Conservation (phyloP, 2,888 invertebrate species). For the Mesodorylaimus sp. region DNA sequence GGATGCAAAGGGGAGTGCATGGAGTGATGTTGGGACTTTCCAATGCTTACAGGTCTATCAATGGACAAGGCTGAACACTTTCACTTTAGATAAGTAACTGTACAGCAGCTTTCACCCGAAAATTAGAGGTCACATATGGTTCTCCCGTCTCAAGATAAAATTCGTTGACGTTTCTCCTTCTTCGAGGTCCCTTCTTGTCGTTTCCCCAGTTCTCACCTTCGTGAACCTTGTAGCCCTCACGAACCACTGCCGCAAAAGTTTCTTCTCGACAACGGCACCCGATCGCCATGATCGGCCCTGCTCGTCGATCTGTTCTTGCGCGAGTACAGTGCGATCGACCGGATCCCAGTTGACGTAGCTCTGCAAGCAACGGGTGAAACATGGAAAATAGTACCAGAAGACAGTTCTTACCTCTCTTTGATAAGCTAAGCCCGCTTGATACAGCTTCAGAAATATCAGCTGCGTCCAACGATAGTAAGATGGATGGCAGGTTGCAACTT, state of each 20-base stretch:
- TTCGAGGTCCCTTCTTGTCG: too few relatives aligned
- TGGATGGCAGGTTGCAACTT: slow-evolving; percentile 68
- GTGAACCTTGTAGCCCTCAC: slow-evolving; percentile 55
- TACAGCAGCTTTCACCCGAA: too few relatives aligned
- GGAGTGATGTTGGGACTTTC: too few relatives aligned
- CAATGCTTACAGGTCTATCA: too few relatives aligned
- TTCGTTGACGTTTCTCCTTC: too few relatives aligned
- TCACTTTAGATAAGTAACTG: too few relatives aligned
- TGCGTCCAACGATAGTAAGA: slow-evolving; percentile 87
- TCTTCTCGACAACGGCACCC: slow-evolving; percentile 76
- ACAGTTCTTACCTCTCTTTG: slow-evolving; percentile 49
- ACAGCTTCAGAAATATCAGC: slow-evolving; percentile 69
- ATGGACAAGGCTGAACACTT: too few relatives aligned
- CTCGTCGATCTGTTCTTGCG: slow-evolving; percentile 89
- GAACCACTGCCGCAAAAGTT: slow-evolving; percentile 78
- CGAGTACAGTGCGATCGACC: slow-evolving; percentile 82
- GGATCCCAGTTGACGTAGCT: slow-evolving; percentile 96
- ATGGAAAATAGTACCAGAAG: slow-evolving; percentile 6
- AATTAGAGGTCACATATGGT: too few relatives aligned
- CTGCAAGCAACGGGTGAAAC: slow-evolving; percentile 32
- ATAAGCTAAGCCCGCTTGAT: slow-evolving; percentile 62
- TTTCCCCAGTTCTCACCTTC: too few relatives aligned
- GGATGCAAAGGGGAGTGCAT: too few relatives aligned
- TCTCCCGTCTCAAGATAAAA: too few relatives aligned
- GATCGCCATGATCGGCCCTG: slow-evolving; percentile 85